These are phyloP conservation scores for Lysandra bellargus DNA, from an alignment of 2,888 invertebrate genomes.

Conservation along the genomic window DNA sequence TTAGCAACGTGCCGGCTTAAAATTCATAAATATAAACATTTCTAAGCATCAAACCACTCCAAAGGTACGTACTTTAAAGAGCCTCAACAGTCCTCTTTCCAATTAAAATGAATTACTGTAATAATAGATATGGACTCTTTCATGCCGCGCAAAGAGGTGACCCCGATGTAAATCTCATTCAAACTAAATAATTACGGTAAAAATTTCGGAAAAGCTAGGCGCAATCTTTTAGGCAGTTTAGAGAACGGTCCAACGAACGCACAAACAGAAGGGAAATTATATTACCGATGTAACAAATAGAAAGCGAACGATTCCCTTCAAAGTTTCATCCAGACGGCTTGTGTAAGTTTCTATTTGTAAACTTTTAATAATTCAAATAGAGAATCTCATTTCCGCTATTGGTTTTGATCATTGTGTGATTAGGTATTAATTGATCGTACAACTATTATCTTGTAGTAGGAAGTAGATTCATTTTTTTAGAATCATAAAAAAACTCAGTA, in stretches of 20 bases:
- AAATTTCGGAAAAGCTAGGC: conserved; percentile 31
- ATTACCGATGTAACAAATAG: conserved; percentile 21
- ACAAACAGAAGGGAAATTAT: conserved; percentile 22
- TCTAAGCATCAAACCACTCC: conserved; percentile 24
- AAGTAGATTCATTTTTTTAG: not conserved
- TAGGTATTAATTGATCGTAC: not conserved
- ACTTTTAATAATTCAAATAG: conserved; percentile 20
- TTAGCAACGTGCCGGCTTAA: not conserved
- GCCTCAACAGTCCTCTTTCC: conserved; percentile 29
- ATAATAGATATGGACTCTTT: conserved; percentile 37
- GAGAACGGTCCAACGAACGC: conserved; percentile 16
- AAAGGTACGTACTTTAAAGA: conserved; percentile 26
- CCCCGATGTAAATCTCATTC: conserved; percentile 39
- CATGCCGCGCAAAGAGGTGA: conserved; percentile 37
- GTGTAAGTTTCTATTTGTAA: conserved; percentile 20
- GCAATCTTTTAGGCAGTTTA: conserved; percentile 28
- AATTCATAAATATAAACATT: conserved; percentile 4
- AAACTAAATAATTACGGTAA: conserved; percentile 36
- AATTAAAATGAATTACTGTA: conserved; percentile 38
- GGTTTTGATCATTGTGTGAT: not conserved
- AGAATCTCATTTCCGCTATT: conserved; percentile 18
- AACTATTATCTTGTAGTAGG: not conserved
- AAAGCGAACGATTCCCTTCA: conserved; percentile 5
- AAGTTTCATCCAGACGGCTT: conserved; percentile 6
- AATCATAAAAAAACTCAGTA: too few species aligned